Evolutionary conservation across 2,113 vertebrate genomes (phyloP), one percentile per base, ranked within the genome.

Genomic region (Oryzias javanicus): DNA sequence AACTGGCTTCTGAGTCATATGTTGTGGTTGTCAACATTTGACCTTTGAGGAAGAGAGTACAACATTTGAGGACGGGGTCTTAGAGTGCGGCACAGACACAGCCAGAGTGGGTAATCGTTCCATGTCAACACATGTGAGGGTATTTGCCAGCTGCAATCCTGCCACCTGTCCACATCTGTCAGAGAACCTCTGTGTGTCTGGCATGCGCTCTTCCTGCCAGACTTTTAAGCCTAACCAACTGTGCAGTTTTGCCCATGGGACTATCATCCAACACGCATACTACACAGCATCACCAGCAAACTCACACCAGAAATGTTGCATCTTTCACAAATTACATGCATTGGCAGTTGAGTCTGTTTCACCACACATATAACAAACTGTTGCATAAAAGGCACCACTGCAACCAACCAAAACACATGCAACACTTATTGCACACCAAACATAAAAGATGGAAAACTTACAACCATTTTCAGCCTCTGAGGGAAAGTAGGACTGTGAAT

Each of bases 91-190:
- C 15, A 14, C 61, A 59, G 62, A 66, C 53, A 76, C 45, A 65
- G 74, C 63, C 71, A 80, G 72, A 71, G 62, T 63, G 60, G 62
- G 54, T 88, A 87, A 91, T 88, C 86, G 68, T 68, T 35, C 59
- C 16, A 41, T 68, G 86, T 89, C 85, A 85, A 84, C 83, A 82
- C 70, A 50, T 75, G 57, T 85, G 87, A 91, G 55, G 64, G 65
- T 46, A 82, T 65, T 47, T 77, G 62, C 69, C 91, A 92, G 88
- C 89, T 91, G 90, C 89, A 79, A 45, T 55, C 64, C 19, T 71
- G 42, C 67, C 89, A 91, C 88, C 91, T 91, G 89, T 91, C 74
- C 87, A 79, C 84, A 90, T 91, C 83, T 87, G 87, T 91, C 90
- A 89, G 54, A 55, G 22, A 14, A 64, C 70, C 60, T 71, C 73